Evolutionary conservation across 2,113 vertebrate species (phyloP), one percentile per base, ranked within the genome.

Genomic region (pig (Sus scrofa)): DNA sequence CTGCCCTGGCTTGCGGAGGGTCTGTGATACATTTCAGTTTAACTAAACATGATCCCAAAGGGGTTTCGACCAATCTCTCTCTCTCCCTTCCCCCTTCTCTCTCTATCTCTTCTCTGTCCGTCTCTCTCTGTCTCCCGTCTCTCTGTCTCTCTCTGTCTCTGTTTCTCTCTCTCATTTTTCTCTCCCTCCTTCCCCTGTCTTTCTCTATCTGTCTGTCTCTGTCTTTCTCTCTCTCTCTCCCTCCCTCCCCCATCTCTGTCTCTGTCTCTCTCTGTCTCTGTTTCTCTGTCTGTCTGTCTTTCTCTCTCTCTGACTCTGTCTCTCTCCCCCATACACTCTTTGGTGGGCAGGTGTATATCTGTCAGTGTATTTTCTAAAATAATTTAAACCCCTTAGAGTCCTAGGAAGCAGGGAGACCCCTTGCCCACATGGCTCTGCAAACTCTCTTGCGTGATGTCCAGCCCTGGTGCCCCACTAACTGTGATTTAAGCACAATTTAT

Each of bases 401-500:
- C 39, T 71, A 37, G 77, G 26, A 37, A 91, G 89, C 24, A 16
- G 27, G 15, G 8, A 86, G 32, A 44, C 19, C 73, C 34, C 30
- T 78, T 83, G 12, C 52, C 84, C 34, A 50, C 16, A 3, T 32
- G 70, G 73, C 15, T 93, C 94, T 83, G 22, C 58, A 56, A 93
- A 90, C 37, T 24, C n/a, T 3, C 93, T 68, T 54, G 39, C 73
- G 44, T 77, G 77, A 39, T 96, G 67, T 95, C 50, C 91, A 93
- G 62, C 62, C 81, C 95, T 68, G 56, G 65, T 92, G 95, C 89
- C 78, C 75, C 81, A 85, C 68, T 97, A 95, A 95, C 88, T 82
- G 50, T 97, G 94, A 97, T 96, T 97, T 96, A 97, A 97, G 74
- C 10, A 78, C 79, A 39, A 98, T 98, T 98, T 98, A 97, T 97